phyloP scores from a whole-genome alignment of 2,797 vertebrate species.

The Naso thynnoides region DNA sequence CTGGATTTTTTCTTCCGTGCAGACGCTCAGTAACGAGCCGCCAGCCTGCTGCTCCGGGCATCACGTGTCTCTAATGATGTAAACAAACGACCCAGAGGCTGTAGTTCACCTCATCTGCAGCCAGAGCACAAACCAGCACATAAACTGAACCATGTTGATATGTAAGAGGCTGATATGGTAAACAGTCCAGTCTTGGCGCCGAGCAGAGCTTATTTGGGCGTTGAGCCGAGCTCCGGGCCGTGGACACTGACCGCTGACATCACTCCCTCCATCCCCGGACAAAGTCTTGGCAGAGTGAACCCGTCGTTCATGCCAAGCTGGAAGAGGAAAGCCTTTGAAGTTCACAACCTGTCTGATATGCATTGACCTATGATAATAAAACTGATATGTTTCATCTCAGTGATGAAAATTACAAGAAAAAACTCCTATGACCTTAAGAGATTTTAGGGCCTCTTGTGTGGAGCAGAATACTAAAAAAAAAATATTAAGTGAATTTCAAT shows the following conservation, averaged over 20 bases:
- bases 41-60: background rate
- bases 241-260: slow-evolving; percentile 33
- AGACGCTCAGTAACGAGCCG: background rate
- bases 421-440: slow-evolving; percentile 26
- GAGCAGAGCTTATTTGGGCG: slow-evolving; percentile 25
- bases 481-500: no score
- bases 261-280: slow-evolving; percentile 38
- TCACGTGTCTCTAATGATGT: slow-evolving; percentile 28
- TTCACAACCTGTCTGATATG: slow-evolving; percentile 50
- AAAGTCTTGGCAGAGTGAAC: slow-evolving; percentile 41
- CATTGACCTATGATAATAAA: slow-evolving; percentile 51
- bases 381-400: slow-evolving; percentile 46
- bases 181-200: slow-evolving; percentile 11
- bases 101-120: slow-evolving; percentile 33
- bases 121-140: slow-evolving; percentile 18
- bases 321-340: slow-evolving; percentile 42
- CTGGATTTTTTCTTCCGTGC: background rate
- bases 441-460: background rate
- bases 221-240: background rate
- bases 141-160: background rate
- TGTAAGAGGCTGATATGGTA: slow-evolving; percentile 8
- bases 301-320: slow-evolving; percentile 30
- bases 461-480: background rate
- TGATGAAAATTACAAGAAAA: slow-evolving; percentile 25
- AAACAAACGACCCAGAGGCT: slow-evolving; percentile 21